Base-by-base conservation (phyloP, 2,113 vertebrate genomes). In the Pipa parva region DNA sequence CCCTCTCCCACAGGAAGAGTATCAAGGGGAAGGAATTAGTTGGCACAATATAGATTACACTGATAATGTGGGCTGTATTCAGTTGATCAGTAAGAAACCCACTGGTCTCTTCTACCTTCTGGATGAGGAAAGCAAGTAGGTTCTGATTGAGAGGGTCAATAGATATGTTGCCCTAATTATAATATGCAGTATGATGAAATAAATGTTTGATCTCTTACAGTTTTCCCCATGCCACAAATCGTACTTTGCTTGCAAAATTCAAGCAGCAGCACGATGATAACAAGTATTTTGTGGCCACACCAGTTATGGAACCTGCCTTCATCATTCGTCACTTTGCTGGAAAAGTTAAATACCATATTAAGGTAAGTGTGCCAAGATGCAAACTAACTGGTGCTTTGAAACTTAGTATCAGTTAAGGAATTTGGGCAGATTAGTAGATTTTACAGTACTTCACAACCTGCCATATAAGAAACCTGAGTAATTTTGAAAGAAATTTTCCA, bases 41-140 rank as follows among this genome's bases (percentile, higher is more conserved):
- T 99, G 97, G 97, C 94, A 97, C 85, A 97, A 97, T 85, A 99
- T 99, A 3, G 92, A 96, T 83, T 99, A 99, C 77, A 97, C 89
- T 0, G 95, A 99, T 88, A 99, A 99, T 0, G 94, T 98, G 66
- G 95, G 93, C 77, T 99, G 97, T 72, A 97, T 98, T 78, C 93
- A 98, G 66, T 89, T 99, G 58, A 97, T 97, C 85, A 96, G 94
- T 91, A 98, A 93, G 85, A 99, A 99, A 56, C 97, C 97, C 71
- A 99, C 97, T 0, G 97, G 97, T 25, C 90, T 99, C 70, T 92
- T 99, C 67, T 92, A 95, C 81, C 87, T 99, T 66, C 86, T 99
- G 71, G 97, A 98, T 27, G 97, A 99, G 81, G 97, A 99, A 85
- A 99, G 97, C 97, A 99, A 96, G 95, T 98, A 88, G 82, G 95